Evolutionary conservation across 1,140 invertebrate species (phyloP).

Genomic region (Plutomurus gul): DNA sequence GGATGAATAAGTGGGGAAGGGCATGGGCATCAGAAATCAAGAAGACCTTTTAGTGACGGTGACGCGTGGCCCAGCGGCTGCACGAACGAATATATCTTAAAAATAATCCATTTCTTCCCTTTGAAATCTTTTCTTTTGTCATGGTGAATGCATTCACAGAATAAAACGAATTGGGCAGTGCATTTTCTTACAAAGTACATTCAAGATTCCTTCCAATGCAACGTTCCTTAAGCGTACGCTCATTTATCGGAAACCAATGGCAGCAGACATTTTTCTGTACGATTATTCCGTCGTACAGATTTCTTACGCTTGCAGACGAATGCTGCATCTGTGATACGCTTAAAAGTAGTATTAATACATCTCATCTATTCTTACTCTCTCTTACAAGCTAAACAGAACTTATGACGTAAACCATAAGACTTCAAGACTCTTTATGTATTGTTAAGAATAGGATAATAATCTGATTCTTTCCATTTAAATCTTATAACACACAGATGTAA

Average conservation of each 20-base stretch:
- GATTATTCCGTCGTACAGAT: too few species aligned
- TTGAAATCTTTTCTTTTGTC: not conserved
- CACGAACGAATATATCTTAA: conserved; percentile 8
- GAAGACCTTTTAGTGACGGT: not conserved
- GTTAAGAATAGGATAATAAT: too few species aligned
- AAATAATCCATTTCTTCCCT: conserved; percentile 14
- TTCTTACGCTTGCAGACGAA: too few species aligned
- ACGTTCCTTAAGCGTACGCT: not conserved
- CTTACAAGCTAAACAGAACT: too few species aligned
- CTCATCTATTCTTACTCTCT: too few species aligned
- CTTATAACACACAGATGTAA: too few species aligned
- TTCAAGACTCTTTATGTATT: too few species aligned
- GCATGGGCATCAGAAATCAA: not conserved
- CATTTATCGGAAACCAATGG: not conserved
- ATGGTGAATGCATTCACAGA: not conserved
- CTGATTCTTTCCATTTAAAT: too few species aligned
- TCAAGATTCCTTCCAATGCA: not conserved
- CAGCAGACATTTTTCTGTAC: not conserved
- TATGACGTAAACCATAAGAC: too few species aligned
- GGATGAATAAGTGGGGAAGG: not conserved
- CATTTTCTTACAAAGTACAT: not conserved
- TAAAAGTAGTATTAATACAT: too few species aligned
- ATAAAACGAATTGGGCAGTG: conserved; percentile 22
- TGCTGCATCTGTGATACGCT: too few species aligned
- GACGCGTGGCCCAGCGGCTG: conserved; percentile 22